These are phyloP conservation scores for Scaptomyza caliginosa DNA, from an alignment of 2,888 invertebrate species.

Conservation along the genomic window DNA sequence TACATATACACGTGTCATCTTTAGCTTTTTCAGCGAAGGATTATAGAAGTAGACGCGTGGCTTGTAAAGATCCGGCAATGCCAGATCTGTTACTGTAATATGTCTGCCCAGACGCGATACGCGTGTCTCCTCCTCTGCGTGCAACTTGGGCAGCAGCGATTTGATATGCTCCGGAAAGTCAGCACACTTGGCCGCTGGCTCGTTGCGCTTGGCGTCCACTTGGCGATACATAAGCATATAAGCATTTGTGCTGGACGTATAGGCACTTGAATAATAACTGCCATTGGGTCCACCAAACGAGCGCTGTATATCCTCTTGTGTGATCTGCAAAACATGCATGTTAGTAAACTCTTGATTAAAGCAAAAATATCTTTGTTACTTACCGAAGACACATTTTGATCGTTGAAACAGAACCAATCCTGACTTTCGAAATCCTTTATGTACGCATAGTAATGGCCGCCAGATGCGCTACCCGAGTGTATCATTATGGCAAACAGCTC, in stretches of 20 bases:
- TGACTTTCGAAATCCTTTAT: constrained; percentile 91
- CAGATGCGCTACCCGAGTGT: constrained; percentile 94
- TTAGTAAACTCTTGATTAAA: background rate
- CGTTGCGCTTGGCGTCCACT: constrained; percentile 87
- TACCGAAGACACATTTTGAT: constrained; percentile 91
- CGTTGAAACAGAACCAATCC: constrained; percentile 95
- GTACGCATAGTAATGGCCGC: constrained; percentile 96
- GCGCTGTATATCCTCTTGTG: constrained; percentile 91
- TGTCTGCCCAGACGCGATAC: constrained; percentile 80
- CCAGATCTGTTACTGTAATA: constrained; percentile 85
- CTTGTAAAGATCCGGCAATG: constrained; percentile 85
- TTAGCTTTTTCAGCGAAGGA: constrained; percentile 85
- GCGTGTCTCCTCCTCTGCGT: constrained; percentile 87
- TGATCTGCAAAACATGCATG: constrained; percentile 86
- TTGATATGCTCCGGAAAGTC: constrained; percentile 91
- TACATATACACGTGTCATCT: constrained; percentile 86
- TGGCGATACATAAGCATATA: constrained; percentile 96
- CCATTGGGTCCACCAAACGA: constrained; percentile 91
- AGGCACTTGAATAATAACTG: constrained; percentile 89
- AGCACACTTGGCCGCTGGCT: constrained; percentile 87
- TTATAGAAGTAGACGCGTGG: constrained; percentile 88
- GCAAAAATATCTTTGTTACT: constrained; percentile 47
- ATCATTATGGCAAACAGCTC: constrained; percentile 96
- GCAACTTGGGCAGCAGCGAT: constrained; percentile 87
- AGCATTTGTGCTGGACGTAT: constrained; percentile 93